phyloP scores from a whole-genome alignment of 2,797 vertebrate genomes.

The Oreonectes daqikongensis region DNA sequence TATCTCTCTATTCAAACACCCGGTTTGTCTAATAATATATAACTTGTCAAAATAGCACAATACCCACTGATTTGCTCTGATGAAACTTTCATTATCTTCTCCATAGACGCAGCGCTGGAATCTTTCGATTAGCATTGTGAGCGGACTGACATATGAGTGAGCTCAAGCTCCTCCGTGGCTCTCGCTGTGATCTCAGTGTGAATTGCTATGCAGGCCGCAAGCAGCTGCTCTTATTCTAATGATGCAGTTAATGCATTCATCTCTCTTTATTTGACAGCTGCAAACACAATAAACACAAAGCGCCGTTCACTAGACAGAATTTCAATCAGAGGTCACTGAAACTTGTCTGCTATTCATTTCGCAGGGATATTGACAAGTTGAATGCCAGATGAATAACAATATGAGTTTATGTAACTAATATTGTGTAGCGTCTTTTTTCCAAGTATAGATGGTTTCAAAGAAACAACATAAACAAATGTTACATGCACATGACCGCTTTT shows the following conservation, averaged over 20 bases:
- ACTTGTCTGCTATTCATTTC: neutral
- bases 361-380: neutral
- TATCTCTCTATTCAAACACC: slow-evolving; percentile 26
- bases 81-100: slow-evolving; percentile 30
- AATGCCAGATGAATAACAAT: slow-evolving; percentile 3
- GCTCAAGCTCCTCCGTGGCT: slow-evolving; percentile 13
- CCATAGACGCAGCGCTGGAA: slow-evolving; percentile 5
- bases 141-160: slow-evolving; percentile 8
- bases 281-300: slow-evolving; percentile 10
- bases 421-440: neutral
- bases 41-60: slow-evolving; percentile 9
- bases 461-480: too few relatives aligned
- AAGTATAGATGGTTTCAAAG: neutral
- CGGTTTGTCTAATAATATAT: slow-evolving; percentile 22
- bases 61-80: slow-evolving; percentile 23
- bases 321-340: slow-evolving; percentile 19
- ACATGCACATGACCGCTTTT: too few relatives aligned
- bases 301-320: neutral
- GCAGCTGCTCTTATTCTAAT: slow-evolving; percentile 35
- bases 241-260: slow-evolving; percentile 21
- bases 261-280: slow-evolving; percentile 25
- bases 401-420: neutral
- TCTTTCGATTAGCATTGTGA: slow-evolving; percentile 17
- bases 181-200: slow-evolving; percentile 3
- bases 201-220: slow-evolving; percentile 38